phyloP scores from a whole-genome alignment of 2,113 vertebrate genomes.

The Pao palembangensis region DNA sequence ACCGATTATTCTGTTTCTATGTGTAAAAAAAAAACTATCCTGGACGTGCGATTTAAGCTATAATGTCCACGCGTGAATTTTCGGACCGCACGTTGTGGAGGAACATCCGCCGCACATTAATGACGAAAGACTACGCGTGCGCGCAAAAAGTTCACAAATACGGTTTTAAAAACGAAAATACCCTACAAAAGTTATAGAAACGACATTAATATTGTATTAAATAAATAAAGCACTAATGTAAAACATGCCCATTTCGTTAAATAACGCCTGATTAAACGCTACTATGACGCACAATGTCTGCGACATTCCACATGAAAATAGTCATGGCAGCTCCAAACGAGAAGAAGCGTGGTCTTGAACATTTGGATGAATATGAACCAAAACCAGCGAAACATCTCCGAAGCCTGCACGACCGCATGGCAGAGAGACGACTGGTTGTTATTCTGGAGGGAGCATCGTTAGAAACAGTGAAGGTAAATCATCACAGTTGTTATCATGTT shows the following conservation, averaged over 20 bases:
- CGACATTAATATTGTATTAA: too few species aligned
- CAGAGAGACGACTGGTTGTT: conserved; percentile 82
- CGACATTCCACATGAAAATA: conserved; percentile 44
- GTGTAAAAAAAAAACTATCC: background rate
- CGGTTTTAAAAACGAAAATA: background rate
- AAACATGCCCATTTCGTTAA: too few species aligned
- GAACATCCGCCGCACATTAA: conserved; percentile 44
- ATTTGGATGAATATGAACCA: conserved; percentile 79
- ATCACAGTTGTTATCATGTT: background rate
- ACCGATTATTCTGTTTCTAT: conserved; percentile 18
- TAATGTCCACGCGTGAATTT: conserved; percentile 54
- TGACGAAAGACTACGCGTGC: conserved; percentile 12
- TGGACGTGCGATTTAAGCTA: background rate
- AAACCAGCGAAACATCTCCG: conserved; percentile 71
- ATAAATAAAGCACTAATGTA: too few species aligned
- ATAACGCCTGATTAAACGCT: too few species aligned
- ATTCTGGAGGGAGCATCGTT: conserved; percentile 90
- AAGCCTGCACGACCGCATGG: conserved; percentile 72
- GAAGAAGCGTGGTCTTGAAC: conserved; percentile 77
- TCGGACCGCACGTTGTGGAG: conserved; percentile 51
- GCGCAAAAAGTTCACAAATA: background rate
- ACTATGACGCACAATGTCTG: conserved; percentile 45
- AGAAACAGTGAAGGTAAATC: conserved; percentile 90
- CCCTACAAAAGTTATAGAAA: too few species aligned
- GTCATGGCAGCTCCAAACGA: conserved; percentile 77